phyloP scores from a whole-genome alignment of 2,113 vertebrate genomes.

The Danionella cerebrum region DNA sequence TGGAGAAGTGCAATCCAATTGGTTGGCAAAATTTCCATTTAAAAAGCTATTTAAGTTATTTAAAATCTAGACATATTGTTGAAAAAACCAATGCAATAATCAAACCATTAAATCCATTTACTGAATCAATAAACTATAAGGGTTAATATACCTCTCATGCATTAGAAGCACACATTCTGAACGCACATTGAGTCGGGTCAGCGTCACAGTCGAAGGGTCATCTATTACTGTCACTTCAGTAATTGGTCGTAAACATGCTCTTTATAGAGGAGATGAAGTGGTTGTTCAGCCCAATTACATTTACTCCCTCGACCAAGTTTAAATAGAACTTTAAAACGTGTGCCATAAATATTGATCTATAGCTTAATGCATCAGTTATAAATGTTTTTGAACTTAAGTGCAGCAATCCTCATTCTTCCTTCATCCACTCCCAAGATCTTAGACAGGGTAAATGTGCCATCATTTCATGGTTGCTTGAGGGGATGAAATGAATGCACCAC shows the following conservation, averaged over 20 bases:
- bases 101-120: too few relatives aligned
- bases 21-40: too few relatives aligned
- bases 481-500: conserved; percentile 17
- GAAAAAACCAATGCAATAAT: not conserved
- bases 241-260: conserved; percentile 2
- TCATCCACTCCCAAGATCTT: conserved; percentile 2
- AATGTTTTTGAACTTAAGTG: not conserved
- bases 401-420: not conserved
- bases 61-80: too few relatives aligned
- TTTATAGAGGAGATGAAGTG: conserved; percentile 21
- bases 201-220: not conserved
- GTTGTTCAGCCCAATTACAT: conserved; percentile 43
- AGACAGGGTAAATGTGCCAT: conserved; percentile 20
- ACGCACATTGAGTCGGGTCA: not conserved
- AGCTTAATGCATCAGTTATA: not conserved
- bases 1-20: too few relatives aligned
- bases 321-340: too few relatives aligned
- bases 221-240: conserved; percentile 17
- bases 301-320: conserved; percentile 37
- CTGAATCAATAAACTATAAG: too few relatives aligned
- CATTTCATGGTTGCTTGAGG: conserved; percentile 40
- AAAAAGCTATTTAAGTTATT: too few relatives aligned
- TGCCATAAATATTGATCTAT: not conserved
- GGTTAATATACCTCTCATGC: not conserved
- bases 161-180: not conserved